phyloP scores from a whole-genome alignment of 2,113 vertebrate genomes.

The Todiramphus chloris region DNA sequence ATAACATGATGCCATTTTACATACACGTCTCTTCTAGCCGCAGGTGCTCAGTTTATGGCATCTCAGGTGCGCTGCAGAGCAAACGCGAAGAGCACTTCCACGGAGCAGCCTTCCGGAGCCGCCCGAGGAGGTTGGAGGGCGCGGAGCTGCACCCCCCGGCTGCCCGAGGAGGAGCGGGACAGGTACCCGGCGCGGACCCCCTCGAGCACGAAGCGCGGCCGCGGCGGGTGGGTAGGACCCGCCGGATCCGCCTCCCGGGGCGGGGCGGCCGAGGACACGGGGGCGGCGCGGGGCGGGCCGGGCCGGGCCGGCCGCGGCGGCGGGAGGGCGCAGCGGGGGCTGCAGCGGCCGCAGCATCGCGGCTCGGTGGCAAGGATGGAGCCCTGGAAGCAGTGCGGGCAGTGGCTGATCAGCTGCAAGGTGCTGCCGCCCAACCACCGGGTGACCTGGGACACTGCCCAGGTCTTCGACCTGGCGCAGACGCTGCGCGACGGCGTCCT shows the following conservation, averaged over 20 bases:
- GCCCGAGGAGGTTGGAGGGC: neutral
- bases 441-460: conserved; percentile 94
- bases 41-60: neutral
- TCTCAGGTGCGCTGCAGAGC: neutral
- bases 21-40: neutral
- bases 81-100: fast-evolving
- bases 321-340: neutral
- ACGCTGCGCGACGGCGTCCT: conserved; percentile 95
- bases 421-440: conserved; percentile 94
- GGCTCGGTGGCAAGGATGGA: conserved; percentile 78
- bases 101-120: fast-evolving
- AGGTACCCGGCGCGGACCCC: neutral
- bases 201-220: neutral
- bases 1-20: fast-evolving
- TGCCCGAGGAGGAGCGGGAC: neutral
- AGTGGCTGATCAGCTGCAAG: conserved; percentile 94
- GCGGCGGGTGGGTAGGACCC: neutral
- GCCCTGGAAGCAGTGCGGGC: conserved; percentile 93
- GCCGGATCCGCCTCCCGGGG: neutral
- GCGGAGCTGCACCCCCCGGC: neutral
- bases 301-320: neutral
- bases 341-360: neutral
- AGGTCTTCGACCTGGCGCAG: conserved; percentile 96
- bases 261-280: neutral
- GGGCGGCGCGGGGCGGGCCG: neutral